Conservation (phyloP, 1,140 invertebrate species). For the Meloidogyne floridensis region DNA sequence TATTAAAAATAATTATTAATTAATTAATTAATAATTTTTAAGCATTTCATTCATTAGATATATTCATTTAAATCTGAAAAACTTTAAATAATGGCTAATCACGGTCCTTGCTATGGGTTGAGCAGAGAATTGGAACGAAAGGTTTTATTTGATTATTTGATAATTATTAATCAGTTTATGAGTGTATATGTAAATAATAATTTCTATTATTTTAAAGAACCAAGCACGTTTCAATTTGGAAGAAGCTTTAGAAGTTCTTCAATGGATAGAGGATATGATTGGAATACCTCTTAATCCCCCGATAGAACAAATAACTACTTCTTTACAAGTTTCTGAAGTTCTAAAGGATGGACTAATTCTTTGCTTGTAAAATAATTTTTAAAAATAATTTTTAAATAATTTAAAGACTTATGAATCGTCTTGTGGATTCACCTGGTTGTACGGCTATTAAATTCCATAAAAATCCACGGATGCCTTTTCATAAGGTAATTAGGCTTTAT, state of each 20-base stretch:
- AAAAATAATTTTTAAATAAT: constrained; percentile 32
- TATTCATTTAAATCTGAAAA: constrained; percentile 2
- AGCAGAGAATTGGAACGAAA: constrained; percentile 71
- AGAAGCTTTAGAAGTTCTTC: constrained; percentile 68
- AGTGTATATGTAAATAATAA: too few species aligned
- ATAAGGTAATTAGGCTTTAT: constrained; percentile 45
- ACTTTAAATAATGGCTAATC: constrained; percentile 68
- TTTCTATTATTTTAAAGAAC: constrained; percentile 64
- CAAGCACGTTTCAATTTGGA: constrained; percentile 71
- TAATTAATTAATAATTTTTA: neutral
- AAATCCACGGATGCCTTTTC: constrained; percentile 62
- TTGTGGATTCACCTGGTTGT: constrained; percentile 29
- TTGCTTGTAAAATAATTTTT: constrained; percentile 68
- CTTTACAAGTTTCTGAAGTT: constrained; percentile 69
- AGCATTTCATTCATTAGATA: neutral
- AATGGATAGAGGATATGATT: constrained; percentile 69
- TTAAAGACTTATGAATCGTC: constrained; percentile 49
- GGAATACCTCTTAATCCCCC: constrained; percentile 65
- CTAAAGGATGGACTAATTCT: constrained; percentile 70
- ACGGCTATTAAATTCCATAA: constrained; percentile 52
- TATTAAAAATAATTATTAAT: too few species aligned
- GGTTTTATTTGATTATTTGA: constrained; percentile 58
- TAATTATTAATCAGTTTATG: too few species aligned
- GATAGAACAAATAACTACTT: constrained; percentile 65
- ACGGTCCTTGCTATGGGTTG: constrained; percentile 71